These are phyloP conservation scores for Passer domesticus DNA, from an alignment of 2,113 vertebrate genomes.

Conservation along the genomic window DNA sequence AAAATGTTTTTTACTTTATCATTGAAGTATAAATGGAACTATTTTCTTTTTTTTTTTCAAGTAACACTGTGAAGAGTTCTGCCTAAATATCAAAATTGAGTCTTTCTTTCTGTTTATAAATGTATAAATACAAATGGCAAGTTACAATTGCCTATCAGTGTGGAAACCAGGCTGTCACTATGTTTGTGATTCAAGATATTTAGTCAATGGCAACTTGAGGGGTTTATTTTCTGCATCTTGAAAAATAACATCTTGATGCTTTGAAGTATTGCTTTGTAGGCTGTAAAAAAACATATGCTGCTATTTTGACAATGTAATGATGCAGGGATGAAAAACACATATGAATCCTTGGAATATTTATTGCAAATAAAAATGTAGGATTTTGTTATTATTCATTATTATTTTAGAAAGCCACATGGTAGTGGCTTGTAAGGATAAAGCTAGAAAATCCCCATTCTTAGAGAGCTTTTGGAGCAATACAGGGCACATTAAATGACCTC, in stretches of 20 bases:
- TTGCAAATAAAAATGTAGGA: background rate
- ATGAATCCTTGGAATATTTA: background rate
- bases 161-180: background rate
- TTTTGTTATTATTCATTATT: background rate
- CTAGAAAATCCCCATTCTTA: background rate
- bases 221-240: background rate
- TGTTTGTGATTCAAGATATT: background rate
- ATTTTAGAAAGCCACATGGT: background rate
- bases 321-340: background rate
- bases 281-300: background rate
- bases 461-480: background rate
- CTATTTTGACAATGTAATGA: slow-evolving; percentile 11
- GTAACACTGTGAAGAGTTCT: background rate
- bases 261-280: background rate
- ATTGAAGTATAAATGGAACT: background rate
- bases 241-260: background rate
- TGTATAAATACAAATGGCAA: background rate
- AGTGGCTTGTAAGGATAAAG: background rate
- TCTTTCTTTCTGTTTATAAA: background rate
- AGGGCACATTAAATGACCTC: background rate
- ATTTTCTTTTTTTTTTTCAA: background rate
- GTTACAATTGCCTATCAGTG: background rate
- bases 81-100: background rate
- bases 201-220: background rate
- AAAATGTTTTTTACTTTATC: background rate